Evolutionary conservation across 2,113 vertebrate genomes (phyloP).

Genomic region (Hippocampus abdominalis): DNA sequence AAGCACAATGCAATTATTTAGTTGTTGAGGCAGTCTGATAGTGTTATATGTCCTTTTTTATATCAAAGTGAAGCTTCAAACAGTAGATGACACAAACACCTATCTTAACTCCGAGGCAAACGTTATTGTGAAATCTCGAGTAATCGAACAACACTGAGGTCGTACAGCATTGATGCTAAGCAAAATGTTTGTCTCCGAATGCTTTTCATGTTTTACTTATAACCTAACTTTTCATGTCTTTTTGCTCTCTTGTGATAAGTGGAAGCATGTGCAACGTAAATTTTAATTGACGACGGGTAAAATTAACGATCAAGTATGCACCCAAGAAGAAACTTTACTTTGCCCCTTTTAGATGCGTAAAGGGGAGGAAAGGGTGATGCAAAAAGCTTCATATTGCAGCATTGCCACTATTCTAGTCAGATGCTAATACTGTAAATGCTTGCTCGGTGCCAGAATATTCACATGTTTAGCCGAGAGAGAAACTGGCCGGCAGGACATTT

Average conservation of each 20-base stretch:
- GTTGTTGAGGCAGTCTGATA: not conserved
- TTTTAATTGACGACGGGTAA: not conserved
- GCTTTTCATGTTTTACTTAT: not conserved
- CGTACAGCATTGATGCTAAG: no score
- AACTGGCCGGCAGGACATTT: slow-evolving; percentile 11
- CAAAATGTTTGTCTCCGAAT: no score
- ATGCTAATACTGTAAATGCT: slow-evolving; percentile 28
- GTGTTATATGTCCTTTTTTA: not conserved
- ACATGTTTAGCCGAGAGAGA: slow-evolving; percentile 46
- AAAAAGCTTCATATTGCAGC: slow-evolving; percentile 20
- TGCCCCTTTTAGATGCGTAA: slow-evolving; percentile 3
- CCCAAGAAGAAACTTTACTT: not conserved
- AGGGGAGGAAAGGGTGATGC: not conserved
- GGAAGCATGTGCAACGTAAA: not conserved
- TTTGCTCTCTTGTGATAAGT: not conserved
- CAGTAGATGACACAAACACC: no score
- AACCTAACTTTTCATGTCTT: not conserved
- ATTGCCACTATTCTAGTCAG: slow-evolving; percentile 17
- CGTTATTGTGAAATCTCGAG: no score
- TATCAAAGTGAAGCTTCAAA: no score
- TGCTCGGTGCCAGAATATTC: slow-evolving; percentile 25
- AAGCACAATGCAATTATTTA: not conserved
- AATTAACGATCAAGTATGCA: no score
- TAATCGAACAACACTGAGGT: no score
- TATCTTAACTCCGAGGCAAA: no score